Evolutionary conservation across 2,888 invertebrate genomes (phyloP).

Genomic region (Chrysomela aeneicollis): DNA sequence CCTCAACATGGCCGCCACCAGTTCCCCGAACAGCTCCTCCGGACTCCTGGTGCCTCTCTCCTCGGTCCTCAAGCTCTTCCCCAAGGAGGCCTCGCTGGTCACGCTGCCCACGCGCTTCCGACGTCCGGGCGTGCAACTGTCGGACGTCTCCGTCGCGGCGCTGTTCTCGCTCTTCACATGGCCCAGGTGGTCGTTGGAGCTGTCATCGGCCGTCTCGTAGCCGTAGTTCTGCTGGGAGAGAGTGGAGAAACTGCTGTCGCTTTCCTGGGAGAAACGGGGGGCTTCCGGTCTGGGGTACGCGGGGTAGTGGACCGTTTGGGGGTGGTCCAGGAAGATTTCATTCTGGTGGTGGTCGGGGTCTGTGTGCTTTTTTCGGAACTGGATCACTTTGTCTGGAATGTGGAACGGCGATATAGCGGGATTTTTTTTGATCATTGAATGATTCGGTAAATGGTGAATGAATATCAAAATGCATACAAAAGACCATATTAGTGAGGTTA

Average conservation of each 20-base stretch:
- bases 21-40: conserved; percentile 52
- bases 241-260: conserved; percentile 19
- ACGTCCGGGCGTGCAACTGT: conserved; percentile 24
- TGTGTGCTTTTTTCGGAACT: conserved; percentile 47
- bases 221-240: conserved; percentile 18
- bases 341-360: conserved; percentile 27
- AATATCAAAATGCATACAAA: too few relatives aligned
- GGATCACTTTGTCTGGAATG: conserved; percentile 49
- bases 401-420: not conserved
- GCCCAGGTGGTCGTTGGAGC: conserved; percentile 38
- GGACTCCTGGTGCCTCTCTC: conserved; percentile 40
- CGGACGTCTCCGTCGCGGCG: conserved; percentile 44
- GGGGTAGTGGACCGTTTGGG: conserved; percentile 14
- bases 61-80: conserved; percentile 30
- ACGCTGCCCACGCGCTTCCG: conserved; percentile 39
- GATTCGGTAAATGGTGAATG: too few relatives aligned
- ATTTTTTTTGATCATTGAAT: not conserved
- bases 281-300: not conserved
- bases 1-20: conserved; percentile 50
- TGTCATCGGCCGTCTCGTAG: conserved; percentile 39
- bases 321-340: conserved; percentile 1
- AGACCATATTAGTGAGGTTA: too few relatives aligned
- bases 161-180: conserved; percentile 43
- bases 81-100: conserved; percentile 35
- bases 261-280: conserved; percentile 14